Percentiles rank a stretch among this genome's conserved stretches.
Evolutionary conservation across 2,797 vertebrate species (phyloP).

Genomic region (Falco biarmicus): DNA sequence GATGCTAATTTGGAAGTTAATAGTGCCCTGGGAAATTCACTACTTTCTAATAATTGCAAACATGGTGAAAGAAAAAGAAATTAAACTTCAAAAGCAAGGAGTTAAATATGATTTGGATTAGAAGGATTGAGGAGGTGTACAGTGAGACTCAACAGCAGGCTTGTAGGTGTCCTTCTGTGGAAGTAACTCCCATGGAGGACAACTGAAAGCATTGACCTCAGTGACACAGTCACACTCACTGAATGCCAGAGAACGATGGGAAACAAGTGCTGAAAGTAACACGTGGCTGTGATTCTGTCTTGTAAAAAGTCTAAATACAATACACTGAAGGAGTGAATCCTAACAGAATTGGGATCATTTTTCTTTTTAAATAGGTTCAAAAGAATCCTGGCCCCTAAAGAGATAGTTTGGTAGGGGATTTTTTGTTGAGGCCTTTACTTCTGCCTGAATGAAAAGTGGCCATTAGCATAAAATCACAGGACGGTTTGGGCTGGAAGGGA

Average conservation of each 20-base stretch:
- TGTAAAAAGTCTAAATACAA: neutral
- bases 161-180: neutral
- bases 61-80: neutral
- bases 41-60: neutral
- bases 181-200: neutral
- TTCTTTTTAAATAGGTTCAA: neutral
- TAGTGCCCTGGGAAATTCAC: neutral
- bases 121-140: neutral
- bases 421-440: no score
- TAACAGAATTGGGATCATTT: neutral
- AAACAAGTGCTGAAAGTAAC: neutral
- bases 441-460: neutral
- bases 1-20: neutral
- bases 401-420: no score
- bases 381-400: neutral
- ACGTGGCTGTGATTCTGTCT: rapidly evolving
- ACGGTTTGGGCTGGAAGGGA: no score
- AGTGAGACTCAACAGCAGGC: neutral
- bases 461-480: no score
- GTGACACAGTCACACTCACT: neutral
- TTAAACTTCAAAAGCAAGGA: neutral
- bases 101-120: neutral
- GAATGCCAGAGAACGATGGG: neutral
- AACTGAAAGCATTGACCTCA: neutral
- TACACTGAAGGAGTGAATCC: neutral